A percentile compares a stretch with the other conserved stretches of the same genome.
Evolutionary conservation across 2,888 invertebrate genomes (phyloP).

Genomic region (Idaea straminata): DNA sequence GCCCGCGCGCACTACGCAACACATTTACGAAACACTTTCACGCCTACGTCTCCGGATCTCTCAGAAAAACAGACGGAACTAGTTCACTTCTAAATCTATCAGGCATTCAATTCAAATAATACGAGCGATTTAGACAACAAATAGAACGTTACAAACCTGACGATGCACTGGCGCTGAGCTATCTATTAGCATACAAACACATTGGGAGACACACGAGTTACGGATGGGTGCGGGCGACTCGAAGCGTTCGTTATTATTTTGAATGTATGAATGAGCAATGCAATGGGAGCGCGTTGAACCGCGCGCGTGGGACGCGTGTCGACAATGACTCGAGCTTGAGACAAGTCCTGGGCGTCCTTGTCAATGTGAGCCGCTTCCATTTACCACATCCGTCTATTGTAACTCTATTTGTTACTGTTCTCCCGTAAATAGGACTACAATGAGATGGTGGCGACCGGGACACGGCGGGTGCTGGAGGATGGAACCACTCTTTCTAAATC

Average conservation of each 20-base stretch:
- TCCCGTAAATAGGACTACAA: constrained; percentile 66
- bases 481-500: constrained; percentile 1
- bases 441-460: constrained; percentile 42
- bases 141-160: constrained; percentile 70
- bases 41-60: constrained; percentile 63
- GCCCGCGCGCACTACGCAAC: constrained; percentile 63
- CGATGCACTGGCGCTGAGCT: constrained; percentile 72
- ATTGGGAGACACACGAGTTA: constrained; percentile 61
- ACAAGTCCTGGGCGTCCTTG: constrained; percentile 80
- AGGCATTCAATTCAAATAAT: constrained; percentile 79
- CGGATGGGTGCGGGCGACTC: constrained; percentile 74
- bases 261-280: constrained; percentile 80
- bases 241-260: constrained; percentile 75
- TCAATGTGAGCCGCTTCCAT: constrained; percentile 79
- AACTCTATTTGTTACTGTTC: constrained; percentile 70
- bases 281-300: constrained; percentile 53
- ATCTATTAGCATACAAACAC: constrained; percentile 80
- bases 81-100: constrained; percentile 75
- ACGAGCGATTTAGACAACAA: constrained; percentile 76
- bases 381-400: constrained; percentile 77
- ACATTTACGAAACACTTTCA: constrained; percentile 66
- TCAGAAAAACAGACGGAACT: constrained; percentile 64
- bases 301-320: constrained; percentile 73
- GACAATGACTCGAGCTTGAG: constrained; percentile 70
- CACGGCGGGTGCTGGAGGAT: not conserved